Base-by-base conservation (phyloP, 53 echinoderm and acorn worm genomes). In the Henricia sp. region DNA sequence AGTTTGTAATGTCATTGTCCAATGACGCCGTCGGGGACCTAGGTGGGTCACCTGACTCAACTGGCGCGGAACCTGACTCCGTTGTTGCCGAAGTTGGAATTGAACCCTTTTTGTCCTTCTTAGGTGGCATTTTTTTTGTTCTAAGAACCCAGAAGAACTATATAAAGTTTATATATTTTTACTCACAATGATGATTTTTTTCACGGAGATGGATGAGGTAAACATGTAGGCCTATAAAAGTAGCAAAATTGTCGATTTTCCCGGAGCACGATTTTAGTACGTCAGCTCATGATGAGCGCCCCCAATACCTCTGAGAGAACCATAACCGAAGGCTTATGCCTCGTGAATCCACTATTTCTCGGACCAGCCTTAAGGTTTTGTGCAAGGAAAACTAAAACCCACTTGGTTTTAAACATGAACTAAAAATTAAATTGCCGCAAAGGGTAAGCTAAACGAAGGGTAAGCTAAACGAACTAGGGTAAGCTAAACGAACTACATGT, bases 171-270 rank as follows among this genome's bases (percentile, higher is more conserved):
- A 14, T 1, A 29, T 65, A 17, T 54, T 4, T 54, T 19, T 54
- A 54, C 54, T 54, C 54, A 13, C 54, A 54, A 54, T 3, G 44
- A 54, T 9, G 19, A 54, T 54, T n/a, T 6, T n/a, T 13, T 16
- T 59, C 23, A 12, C 36, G 66, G 66, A 65, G 66, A 65, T 34
- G 66, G 66, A 65, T 34, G 66, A 65, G 36, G 36, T 65, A 65
- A 34, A 1, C 1, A 59, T 4, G 20, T 20, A 20, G 1, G 11
- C 11, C 20, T 59, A 46, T 46, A 46, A 46, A 10, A 54, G 54
- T 21, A 54, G 54, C 8, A 9, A 19, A 4, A 54, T 13, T 6
- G 11, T 54, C 20, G 54, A 54, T 65, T 65, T 33, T 33, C 33
- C 20, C 3, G 34, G 36, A 65, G 33, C 66, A 65, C 36, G 11